Evolutionary conservation across 2,797 vertebrate species (phyloP).

Genomic region (Heliangelus exortis): DNA sequence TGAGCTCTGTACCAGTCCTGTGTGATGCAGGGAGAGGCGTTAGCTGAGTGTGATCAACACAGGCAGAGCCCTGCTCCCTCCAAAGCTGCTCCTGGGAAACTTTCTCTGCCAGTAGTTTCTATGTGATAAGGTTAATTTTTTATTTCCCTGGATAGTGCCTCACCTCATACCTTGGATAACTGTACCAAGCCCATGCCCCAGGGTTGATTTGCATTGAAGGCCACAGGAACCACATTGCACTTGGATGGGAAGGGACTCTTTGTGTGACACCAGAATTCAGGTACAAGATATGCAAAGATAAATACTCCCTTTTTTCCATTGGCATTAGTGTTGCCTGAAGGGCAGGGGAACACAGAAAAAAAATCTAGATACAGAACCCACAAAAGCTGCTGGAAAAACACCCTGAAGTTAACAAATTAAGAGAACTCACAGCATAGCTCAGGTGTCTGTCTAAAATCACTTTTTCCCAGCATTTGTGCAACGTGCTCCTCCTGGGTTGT

Average conservation of each 20-base stretch:
- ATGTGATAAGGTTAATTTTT: neutral
- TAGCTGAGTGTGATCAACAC: neutral
- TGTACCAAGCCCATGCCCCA: neutral
- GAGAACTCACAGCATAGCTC: neutral
- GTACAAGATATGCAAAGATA: neutral
- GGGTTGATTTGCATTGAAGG: neutral
- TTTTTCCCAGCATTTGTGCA: neutral
- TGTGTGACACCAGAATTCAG: neutral
- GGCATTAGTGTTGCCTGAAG: neutral
- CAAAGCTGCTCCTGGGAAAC: neutral
- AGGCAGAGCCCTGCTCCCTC: neutral
- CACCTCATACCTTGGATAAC: neutral
- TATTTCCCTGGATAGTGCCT: neutral
- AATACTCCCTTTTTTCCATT: neutral
- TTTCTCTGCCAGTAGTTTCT: neutral
- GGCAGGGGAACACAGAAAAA: neutral
- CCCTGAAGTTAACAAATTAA: neutral
- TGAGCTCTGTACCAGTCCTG: slow-evolving; percentile 41
- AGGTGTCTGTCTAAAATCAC: neutral
- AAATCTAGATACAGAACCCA: neutral
- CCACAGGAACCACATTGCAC: neutral
- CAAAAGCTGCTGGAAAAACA: neutral
- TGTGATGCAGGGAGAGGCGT: neutral
- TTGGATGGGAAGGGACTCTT: neutral
- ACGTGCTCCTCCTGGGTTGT: neutral